These are phyloP conservation scores for Drosophila nasuta DNA, from an alignment of 1,140 invertebrate genomes.

Conservation along the genomic window DNA sequence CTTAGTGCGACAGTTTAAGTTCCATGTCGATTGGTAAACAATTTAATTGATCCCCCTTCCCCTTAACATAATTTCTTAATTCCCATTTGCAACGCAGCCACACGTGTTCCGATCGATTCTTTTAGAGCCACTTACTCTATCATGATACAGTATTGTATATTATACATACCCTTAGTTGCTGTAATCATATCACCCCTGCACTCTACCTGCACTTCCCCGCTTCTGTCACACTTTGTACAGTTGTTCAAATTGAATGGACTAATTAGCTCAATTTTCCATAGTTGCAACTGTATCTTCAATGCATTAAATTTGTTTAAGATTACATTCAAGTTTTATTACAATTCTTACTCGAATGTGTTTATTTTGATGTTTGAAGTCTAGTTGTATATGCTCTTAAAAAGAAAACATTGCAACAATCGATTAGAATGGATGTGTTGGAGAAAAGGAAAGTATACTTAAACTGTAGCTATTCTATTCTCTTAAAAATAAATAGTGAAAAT, in stretches of 20 bases:
- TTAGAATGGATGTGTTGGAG: too few relatives aligned
- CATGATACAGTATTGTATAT: neutral
- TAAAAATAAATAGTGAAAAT: too few relatives aligned
- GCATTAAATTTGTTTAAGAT: neutral
- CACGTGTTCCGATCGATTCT: conserved; percentile 23
- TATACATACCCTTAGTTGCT: neutral
- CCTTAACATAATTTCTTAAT: conserved; percentile 38
- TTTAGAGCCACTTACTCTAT: neutral
- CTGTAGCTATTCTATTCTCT: too few relatives aligned
- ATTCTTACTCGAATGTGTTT: too few relatives aligned
- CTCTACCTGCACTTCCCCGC: neutral
- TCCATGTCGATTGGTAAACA: conserved; percentile 49
- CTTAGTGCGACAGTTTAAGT: conserved; percentile 62
- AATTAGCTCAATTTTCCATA: conserved; percentile 26
- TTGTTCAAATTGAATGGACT: conserved; percentile 21
- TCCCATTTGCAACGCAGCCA: conserved; percentile 19
- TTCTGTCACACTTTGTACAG: neutral
- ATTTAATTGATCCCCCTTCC: conserved; percentile 33
- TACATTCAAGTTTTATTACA: too few relatives aligned
- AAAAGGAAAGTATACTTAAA: too few relatives aligned
- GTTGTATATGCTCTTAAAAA: too few relatives aligned
- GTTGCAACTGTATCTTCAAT: neutral
- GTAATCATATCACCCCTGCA: conserved; percentile 12
- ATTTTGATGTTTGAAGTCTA: too few relatives aligned
- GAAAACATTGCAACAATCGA: neutral